These are phyloP conservation scores for Lindbergichthys nudifrons DNA, from an alignment of 2,797 vertebrate genomes.

Conservation along the genomic window DNA sequence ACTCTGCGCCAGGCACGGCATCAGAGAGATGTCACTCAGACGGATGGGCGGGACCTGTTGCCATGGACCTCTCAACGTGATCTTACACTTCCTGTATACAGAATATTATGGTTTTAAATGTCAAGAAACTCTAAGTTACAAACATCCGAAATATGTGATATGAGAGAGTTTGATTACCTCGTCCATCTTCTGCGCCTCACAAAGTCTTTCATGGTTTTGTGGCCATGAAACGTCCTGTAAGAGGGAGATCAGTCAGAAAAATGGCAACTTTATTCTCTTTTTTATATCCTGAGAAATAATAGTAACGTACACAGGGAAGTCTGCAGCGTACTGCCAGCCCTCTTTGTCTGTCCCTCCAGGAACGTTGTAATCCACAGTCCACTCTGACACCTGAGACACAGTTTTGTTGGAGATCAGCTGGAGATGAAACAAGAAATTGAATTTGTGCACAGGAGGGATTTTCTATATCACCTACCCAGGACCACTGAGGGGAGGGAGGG, in stretches of 20 bases:
- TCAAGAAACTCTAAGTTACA: background rate
- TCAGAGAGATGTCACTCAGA: constrained; percentile 92
- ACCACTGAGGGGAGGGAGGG: constrained; percentile 93
- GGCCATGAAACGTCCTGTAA: constrained; percentile 92
- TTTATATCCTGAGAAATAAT: background rate
- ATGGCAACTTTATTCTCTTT: background rate
- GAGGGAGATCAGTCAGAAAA: constrained; percentile 9
- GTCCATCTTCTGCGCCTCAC: constrained; percentile 94
- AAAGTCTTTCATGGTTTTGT: constrained; percentile 98
- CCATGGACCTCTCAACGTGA: constrained; percentile 92
- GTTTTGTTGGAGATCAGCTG: background rate
- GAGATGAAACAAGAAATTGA: background rate
- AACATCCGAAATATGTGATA: background rate
- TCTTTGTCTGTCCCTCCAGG: constrained; percentile 92
- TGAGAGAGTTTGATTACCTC: constrained; percentile 80
- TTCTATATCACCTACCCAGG: constrained; percentile 86
- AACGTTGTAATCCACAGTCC: constrained; percentile 89
- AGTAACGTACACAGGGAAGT: constrained; percentile 92
- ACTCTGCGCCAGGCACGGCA: constrained; percentile 86
- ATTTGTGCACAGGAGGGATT: background rate
- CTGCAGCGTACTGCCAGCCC: constrained; percentile 98
- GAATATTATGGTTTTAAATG: background rate
- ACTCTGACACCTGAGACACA: constrained; percentile 90
- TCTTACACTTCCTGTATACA: constrained; percentile 91
- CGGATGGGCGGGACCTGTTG: constrained; percentile 91